These are phyloP conservation scores for Tortricodes alternella DNA, from an alignment of 2,888 invertebrate species.

Conservation along the genomic window DNA sequence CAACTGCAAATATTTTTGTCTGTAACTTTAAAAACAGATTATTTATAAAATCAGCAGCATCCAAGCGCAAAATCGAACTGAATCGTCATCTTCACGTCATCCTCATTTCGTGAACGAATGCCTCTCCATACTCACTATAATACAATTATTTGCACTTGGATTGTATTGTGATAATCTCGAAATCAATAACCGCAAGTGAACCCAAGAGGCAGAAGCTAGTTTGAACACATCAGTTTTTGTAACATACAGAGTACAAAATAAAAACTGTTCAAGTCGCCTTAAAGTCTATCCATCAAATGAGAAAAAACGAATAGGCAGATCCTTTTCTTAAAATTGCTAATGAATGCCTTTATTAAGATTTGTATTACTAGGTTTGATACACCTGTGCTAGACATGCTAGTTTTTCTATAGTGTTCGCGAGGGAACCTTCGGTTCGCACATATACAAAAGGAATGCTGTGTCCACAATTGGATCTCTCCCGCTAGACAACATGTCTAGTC, in stretches of 20 bases:
- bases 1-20: no score
- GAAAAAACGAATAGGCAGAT: conserved; percentile 10
- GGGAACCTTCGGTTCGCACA: conserved; percentile 11
- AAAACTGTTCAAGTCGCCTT: conserved; percentile 18
- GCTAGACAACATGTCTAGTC: conserved; percentile 22
- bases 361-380: conserved; percentile 27
- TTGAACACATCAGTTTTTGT: neutral
- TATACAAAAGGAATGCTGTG: conserved; percentile 16
- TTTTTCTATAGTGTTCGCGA: conserved; percentile 14
- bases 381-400: conserved; percentile 9
- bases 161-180: neutral
- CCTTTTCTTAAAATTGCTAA: conserved; percentile 20
- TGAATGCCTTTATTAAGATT: conserved; percentile 26
- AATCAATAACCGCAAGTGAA: neutral
- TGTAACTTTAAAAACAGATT: no score
- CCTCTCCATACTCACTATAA: no score
- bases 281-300: conserved; percentile 16
- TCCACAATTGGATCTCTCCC: conserved; percentile 2
- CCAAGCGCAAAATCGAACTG: no score
- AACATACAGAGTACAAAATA: neutral
- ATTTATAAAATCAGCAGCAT: no score
- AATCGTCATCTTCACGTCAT: no score
- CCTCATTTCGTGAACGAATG: no score
- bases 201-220: neutral
- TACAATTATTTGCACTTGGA: neutral